These are phyloP conservation scores for Philaenus spumarius DNA, from an alignment of 1,140 invertebrate genomes.

Conservation along the genomic window DNA sequence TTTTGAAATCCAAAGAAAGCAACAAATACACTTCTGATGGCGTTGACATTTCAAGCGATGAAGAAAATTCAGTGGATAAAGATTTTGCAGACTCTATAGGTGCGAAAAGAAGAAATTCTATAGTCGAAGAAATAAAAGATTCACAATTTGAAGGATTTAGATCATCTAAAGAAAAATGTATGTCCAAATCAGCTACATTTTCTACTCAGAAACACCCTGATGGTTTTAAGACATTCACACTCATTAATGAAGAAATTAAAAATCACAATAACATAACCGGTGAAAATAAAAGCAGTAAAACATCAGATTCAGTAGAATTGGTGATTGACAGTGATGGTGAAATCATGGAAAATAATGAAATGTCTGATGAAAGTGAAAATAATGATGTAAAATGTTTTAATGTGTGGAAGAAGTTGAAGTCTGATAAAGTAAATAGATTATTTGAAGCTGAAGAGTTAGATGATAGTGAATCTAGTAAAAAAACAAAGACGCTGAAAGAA, in stretches of 20 bases:
- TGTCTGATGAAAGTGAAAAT: not conserved
- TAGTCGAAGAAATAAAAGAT: no score
- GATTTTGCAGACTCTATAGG: no score
- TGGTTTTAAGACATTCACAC: not conserved
- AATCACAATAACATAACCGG: not conserved
- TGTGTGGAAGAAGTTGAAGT: not conserved
- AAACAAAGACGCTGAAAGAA: no score
- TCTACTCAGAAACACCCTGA: not conserved
- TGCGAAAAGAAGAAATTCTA: no score
- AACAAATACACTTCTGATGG: not conserved
- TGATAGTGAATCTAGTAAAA: not conserved
- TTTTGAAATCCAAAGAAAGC: slow-evolving; percentile 15
- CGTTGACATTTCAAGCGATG: not conserved
- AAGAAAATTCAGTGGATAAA: not conserved
- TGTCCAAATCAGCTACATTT: not conserved
- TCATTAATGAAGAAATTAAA: not conserved
- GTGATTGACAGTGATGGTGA: not conserved
- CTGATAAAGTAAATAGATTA: not conserved
- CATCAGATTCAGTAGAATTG: not conserved
- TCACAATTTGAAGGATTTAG: no score
- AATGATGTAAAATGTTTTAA: not conserved
- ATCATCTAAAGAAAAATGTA: no score
- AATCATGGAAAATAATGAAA: not conserved
- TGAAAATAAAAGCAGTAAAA: not conserved
- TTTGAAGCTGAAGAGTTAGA: not conserved